These are phyloP conservation scores for Zoanthus sansibaricus DNA, from an alignment of 92 coral and sea anemone genomes.

Conservation along the genomic window DNA sequence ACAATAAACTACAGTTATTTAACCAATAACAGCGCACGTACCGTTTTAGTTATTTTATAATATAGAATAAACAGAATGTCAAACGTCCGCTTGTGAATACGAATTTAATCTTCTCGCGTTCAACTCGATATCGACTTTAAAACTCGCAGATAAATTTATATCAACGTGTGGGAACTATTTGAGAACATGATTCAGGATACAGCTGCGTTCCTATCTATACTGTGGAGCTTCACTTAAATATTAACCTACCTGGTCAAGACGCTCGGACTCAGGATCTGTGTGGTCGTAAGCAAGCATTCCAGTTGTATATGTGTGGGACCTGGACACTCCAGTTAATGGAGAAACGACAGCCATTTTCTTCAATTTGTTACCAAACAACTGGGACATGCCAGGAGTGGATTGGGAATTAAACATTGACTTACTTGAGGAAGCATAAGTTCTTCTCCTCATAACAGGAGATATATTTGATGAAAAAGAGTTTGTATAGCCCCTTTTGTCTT, in stretches of 20 bases:
- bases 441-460: constrained; percentile 65
- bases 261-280: constrained; percentile 92
- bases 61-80: no score
- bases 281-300: constrained; percentile 82
- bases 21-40: no score
- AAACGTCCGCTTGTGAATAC: no score
- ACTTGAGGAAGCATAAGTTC: constrained; percentile 51
- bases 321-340: constrained; percentile 78
- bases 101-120: no score
- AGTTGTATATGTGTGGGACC: constrained; percentile 85
- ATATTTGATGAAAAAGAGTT: constrained; percentile 57
- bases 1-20: no score
- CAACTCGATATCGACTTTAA: no score
- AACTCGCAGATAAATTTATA: no score
- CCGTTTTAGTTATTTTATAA: no score
- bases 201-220: background rate
- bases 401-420: constrained; percentile 34
- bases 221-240: background rate
- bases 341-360: constrained; percentile 92
- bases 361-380: constrained; percentile 45
- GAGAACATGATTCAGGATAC: no score
- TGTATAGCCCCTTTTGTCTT: constrained; percentile 35
- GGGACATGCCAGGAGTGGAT: constrained; percentile 55
- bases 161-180: no score
- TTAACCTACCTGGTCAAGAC: constrained; percentile 73